Percentiles rank a stretch among this genome's conserved stretches.
Evolutionary conservation across 2,113 vertebrate species (phyloP).

Genomic region (Hyperopisus bebe): DNA sequence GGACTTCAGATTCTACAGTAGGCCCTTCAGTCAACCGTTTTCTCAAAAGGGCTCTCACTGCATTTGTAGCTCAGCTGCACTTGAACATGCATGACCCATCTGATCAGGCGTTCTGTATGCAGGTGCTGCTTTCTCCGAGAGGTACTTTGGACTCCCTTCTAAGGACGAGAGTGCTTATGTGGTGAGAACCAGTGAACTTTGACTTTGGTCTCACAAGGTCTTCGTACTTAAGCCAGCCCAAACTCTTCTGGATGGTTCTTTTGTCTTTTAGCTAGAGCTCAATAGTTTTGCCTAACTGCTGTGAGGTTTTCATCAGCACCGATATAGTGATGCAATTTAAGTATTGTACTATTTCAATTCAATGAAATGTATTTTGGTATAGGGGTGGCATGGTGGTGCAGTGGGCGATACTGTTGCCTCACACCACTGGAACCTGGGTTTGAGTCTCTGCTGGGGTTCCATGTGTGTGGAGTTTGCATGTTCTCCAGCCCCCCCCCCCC

Average conservation of each 20-base stretch:
- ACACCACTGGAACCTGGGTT: no score
- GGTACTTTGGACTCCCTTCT: conserved; percentile 64
- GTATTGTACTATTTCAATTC: background rate
- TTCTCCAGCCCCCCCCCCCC: no score
- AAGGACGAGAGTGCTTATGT: conserved; percentile 67
- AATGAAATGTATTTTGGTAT: background rate
- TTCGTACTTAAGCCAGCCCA: background rate
- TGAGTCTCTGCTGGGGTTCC: no score
- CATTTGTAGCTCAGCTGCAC: background rate
- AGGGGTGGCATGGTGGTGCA: no score
- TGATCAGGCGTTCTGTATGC: conserved; percentile 22
- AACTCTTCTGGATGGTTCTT: background rate
- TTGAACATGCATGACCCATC: background rate
- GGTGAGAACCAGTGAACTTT: conserved; percentile 43
- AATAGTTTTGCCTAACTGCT: background rate
- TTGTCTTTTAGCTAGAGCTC: background rate
- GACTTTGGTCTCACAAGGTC: background rate
- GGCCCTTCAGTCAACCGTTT: conserved; percentile 35
- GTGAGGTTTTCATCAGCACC: background rate
- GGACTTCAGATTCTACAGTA: conserved; percentile 70
- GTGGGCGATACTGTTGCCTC: no score
- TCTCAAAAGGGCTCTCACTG: background rate
- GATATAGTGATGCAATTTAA: background rate
- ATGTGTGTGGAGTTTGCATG: no score
- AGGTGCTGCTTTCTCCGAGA: conserved; percentile 70